Evolutionary conservation across 2,113 vertebrate genomes (phyloP), one percentile per base, ranked within the genome.

Genomic region (Micromys minutus): DNA sequence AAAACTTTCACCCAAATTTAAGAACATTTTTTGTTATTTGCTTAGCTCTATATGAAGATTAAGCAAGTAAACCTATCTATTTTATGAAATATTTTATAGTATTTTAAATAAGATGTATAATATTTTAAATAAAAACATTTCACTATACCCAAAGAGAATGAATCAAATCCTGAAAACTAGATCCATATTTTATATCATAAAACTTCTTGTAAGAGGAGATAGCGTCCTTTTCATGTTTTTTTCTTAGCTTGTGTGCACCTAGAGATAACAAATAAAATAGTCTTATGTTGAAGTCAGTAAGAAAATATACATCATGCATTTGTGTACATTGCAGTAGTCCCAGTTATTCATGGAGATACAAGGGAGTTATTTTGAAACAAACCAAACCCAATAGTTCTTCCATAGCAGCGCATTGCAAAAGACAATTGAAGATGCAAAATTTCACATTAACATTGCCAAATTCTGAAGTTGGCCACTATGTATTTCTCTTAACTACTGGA

Each of bases 161-260:
- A 26, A 97, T 96, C 67, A 99, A 98, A 93, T 98, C 98, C 96
- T 97, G 98, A 86, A 98, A 92, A 92, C 0, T 94, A 81, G 69
- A 76, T 95, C 96, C 98, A 97, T 97, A 69, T 89, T 98, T 81
- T 42, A 71, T 31, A 19, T 93, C 31, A 89, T 97, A 94, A 91
- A 97, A 69, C 31, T 87, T 22, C 83, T 76, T 96, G 83, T 97
- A 95, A 97, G 96, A n/a, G 13, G 93, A 31, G 80, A 97, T 87
- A 7, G 96, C 34, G 72, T 98, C 97, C 84, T 97, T 98, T 59
- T 91, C 12, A 95, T 98, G 98, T 93, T 87, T 72, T 93, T 92
- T 89, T 86, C 92, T 97, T 96, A 98, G 86, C 95, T 85, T 96
- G 88, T 87, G 45, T 95, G 98, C 98, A 96, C 98, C 99, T 99